Percentiles rank a stretch among this genome's conserved stretches.
Conservation (phyloP, 1,140 invertebrate species). For the Tetramorium alpestre region DNA sequence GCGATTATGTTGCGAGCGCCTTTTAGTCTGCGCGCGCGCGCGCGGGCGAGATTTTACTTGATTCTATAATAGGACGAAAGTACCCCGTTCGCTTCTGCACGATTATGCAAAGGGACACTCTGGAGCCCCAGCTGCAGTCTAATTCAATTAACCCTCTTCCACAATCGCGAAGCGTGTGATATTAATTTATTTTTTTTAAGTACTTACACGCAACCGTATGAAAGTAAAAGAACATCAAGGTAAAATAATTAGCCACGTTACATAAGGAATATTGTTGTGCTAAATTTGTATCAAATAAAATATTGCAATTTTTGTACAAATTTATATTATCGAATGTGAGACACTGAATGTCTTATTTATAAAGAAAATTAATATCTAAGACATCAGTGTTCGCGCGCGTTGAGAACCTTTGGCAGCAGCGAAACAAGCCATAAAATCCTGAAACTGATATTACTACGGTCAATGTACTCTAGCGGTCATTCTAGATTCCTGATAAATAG, state of each 20-base stretch:
- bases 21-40: constrained; percentile 76
- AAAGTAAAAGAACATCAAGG: constrained; percentile 32
- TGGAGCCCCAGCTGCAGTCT: constrained; percentile 75
- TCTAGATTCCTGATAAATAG: constrained; percentile 55
- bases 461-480: constrained; percentile 68
- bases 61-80: constrained; percentile 78
- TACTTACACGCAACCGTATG: constrained; percentile 46
- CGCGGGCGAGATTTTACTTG: constrained; percentile 76
- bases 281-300: constrained; percentile 14
- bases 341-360: background rate
- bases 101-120: constrained; percentile 69
- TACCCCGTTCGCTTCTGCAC: constrained; percentile 69
- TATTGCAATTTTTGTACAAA: background rate
- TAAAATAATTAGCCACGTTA: constrained; percentile 45
- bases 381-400: background rate
- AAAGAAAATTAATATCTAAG: background rate
- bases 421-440: constrained; percentile 73
- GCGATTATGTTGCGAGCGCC: constrained; percentile 59
- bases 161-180: constrained; percentile 77
- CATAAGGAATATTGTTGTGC: background rate
- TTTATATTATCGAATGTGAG: background rate
- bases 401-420: constrained; percentile 59
- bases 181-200: constrained; percentile 69
- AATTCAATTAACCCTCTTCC: constrained; percentile 79
- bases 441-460: constrained; percentile 63